A percentile compares a stretch with the other conserved stretches of the same genome.
These are phyloP conservation scores for Drosophila ogumai DNA, from an alignment of 1,140 invertebrate genomes.

Conservation along the genomic window DNA sequence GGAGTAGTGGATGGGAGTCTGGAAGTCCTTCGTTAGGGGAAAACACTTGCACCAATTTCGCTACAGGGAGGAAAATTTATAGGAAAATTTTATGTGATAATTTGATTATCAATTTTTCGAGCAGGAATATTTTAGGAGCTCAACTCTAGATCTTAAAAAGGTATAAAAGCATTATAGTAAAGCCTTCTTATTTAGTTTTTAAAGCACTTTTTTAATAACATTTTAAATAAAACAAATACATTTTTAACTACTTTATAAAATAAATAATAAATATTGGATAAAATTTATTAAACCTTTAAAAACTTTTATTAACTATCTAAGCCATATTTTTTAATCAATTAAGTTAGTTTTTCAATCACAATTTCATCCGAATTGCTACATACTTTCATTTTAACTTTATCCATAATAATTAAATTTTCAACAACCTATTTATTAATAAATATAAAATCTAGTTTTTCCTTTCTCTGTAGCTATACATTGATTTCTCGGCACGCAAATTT, in stretches of 20 bases:
- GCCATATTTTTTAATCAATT: background rate
- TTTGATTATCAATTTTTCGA: too few relatives aligned
- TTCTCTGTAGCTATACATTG: slow-evolving; percentile 17
- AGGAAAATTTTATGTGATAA: too few relatives aligned
- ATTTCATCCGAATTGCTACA: background rate
- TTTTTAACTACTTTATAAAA: too few relatives aligned
- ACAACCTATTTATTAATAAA: background rate
- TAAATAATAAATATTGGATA: too few relatives aligned
- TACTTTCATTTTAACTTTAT: background rate
- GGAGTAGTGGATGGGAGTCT: slow-evolving; percentile 10
- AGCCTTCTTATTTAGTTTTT: too few relatives aligned
- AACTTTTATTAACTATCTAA: background rate
- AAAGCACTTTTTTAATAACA: too few relatives aligned
- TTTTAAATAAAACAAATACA: too few relatives aligned
- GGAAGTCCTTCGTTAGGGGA: slow-evolving; percentile 20
- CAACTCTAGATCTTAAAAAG: too few relatives aligned
- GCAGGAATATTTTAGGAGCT: too few relatives aligned
- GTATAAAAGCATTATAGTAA: too few relatives aligned
- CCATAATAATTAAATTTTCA: background rate
- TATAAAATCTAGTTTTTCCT: background rate
- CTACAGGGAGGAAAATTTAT: background rate
- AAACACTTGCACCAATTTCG: slow-evolving; percentile 13
- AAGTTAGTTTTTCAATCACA: background rate
- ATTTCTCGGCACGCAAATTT: slow-evolving; percentile 47
- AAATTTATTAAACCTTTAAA: too few relatives aligned